Evolutionary conservation across 2,888 invertebrate species (phyloP), one percentile per base, ranked within the genome.

Genomic region (Athrips mouffetella): DNA sequence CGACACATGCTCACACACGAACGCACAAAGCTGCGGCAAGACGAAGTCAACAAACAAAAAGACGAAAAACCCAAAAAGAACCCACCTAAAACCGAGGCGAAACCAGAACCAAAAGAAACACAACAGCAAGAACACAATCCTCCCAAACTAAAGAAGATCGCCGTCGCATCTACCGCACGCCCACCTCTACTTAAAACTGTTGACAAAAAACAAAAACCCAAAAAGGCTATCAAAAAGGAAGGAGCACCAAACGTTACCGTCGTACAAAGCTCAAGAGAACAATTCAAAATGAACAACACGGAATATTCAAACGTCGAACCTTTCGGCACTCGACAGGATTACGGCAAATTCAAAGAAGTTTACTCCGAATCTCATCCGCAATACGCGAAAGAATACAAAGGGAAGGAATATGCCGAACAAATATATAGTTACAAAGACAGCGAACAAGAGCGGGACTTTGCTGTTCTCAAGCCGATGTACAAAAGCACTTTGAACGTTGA

Each of bases 1-100:
- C 90, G 96, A 0, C 96, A 96, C 70, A 85, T 91, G 71, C 91
- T 91, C 45, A 93, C 93, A 0, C 96, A 96, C 75, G 80, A 81
- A 39, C 82, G 80, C 47, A 54, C 72, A 7, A 70, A 76, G n/a
- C 58, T 59, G 51, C 53, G 72, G 0, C 53, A 65, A 41, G 70
- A 67, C 25, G 73, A 75, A 3, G 7, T 7, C 1, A 20, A 16
- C 15, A 45, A 55, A 59, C 21, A 47, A 20, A 60, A 57, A n/a
- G 50, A 53, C 3, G 46, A 45, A 1, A 55, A 58, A 21, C 48
- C 49, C 20, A 55, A 56, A 23, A 61, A 59, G 11, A 35, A 37
- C 2, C 5, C 48, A 1, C 37, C 47, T 48, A 23, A 70, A 59
- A 47, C 15, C 5, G n/a, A 50, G 49, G 1, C 25, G 11, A 33